phyloP scores from a whole-genome alignment of 2,113 vertebrate genomes.

The Plestiodon gilberti region DNA sequence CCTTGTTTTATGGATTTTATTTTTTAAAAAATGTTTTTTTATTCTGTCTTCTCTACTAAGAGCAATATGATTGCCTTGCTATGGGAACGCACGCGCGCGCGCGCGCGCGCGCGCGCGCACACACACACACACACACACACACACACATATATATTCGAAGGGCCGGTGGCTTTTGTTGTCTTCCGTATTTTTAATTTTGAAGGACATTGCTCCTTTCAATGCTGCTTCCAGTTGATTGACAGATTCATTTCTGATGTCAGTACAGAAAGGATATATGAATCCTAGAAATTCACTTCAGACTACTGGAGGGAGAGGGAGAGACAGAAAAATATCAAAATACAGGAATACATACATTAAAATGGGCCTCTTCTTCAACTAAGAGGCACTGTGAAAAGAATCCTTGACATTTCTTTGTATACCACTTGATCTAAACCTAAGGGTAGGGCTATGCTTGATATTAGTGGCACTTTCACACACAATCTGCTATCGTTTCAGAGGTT shows the following conservation, averaged over 20 bases:
- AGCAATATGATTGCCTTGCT: neutral
- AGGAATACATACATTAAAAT: neutral
- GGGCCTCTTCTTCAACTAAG: neutral
- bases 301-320: neutral
- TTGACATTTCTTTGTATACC: neutral
- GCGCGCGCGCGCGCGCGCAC: too few relatives aligned
- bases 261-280: neutral
- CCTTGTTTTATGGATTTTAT: slow-evolving; percentile 11
- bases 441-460: neutral
- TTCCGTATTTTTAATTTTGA: slow-evolving; percentile 25
- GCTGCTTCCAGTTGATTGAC: slow-evolving; percentile 2
- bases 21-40: slow-evolving; percentile 25
- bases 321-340: neutral
- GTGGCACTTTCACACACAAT: neutral
- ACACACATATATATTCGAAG: neutral
- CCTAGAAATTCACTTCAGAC: neutral
- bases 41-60: neutral
- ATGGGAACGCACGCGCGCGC: neutral
- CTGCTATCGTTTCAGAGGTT: neutral
- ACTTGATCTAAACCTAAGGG: neutral
- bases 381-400: neutral
- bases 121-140: too few relatives aligned
- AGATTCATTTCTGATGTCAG: slow-evolving; percentile 17
- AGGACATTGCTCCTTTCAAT: slow-evolving; percentile 10
- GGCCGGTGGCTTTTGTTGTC: neutral